A percentile compares a stretch with the other conserved stretches of the same genome.
These are phyloP conservation scores for Andrena praecox DNA, from an alignment of 2,888 invertebrate genomes.

Conservation along the genomic window DNA sequence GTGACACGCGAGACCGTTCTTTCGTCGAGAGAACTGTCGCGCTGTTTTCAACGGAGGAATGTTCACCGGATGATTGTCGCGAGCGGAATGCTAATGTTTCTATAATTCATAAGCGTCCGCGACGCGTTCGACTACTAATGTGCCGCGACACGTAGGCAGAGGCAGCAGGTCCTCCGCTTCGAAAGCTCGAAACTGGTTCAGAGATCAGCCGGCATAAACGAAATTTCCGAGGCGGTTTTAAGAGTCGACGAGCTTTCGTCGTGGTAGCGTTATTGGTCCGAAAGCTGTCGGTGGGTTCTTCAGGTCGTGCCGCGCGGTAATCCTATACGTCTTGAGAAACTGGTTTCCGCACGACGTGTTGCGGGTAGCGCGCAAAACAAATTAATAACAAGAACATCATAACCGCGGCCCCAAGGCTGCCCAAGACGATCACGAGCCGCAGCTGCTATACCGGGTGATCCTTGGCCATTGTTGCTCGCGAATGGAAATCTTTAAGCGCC, in stretches of 20 bases:
- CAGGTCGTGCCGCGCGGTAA: constrained; percentile 68
- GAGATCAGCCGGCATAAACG: constrained; percentile 66
- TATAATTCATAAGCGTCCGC: constrained; percentile 26
- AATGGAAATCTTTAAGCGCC: constrained; percentile 36
- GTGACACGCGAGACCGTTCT: background rate
- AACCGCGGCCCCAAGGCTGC: constrained; percentile 71
- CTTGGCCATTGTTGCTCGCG: constrained; percentile 56
- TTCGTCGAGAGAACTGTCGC: constrained; percentile 18
- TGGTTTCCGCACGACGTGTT: constrained; percentile 77
- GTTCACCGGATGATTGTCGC: background rate
- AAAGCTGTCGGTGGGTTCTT: constrained; percentile 73
- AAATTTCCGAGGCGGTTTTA: constrained; percentile 52
- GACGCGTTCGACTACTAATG: too few relatives aligned
- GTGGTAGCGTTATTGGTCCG: constrained; percentile 68
- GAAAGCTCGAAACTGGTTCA: constrained; percentile 62
- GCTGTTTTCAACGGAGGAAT: background rate
- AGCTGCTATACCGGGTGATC: constrained; percentile 72
- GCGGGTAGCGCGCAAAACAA: constrained; percentile 79
- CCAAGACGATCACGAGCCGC: constrained; percentile 63
- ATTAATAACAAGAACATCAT: constrained; percentile 80
- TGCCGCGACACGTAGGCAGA: background rate
- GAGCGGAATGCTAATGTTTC: constrained; percentile 32
- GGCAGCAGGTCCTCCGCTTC: background rate
- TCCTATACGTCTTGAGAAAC: constrained; percentile 78
- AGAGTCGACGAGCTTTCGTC: constrained; percentile 66